A percentile compares a stretch with the other conserved stretches of the same genome.
Conservation (phyloP, 2,797 vertebrate species). For the Staurois parvus region DNA sequence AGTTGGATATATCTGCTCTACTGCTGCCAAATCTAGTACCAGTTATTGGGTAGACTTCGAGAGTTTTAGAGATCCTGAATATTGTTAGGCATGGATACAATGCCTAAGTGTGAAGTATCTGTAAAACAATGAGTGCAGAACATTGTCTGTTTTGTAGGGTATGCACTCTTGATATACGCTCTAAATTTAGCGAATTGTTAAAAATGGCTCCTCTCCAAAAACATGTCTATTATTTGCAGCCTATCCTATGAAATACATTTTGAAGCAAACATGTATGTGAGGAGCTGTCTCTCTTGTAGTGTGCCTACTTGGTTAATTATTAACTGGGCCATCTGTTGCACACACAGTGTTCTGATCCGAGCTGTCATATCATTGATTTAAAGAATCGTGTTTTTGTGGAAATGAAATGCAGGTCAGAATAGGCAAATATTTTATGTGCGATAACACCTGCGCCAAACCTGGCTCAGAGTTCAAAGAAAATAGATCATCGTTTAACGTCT, state of each 20-base stretch:
- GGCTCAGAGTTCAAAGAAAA: background rate
- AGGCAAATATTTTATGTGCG: background rate
- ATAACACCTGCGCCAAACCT: conserved; percentile 4
- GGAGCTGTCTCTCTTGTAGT: background rate
- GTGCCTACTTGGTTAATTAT: conserved; percentile 35
- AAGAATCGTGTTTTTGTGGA: background rate
- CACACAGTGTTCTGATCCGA: conserved; percentile 10
- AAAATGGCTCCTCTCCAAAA: background rate
- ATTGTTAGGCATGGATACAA: too few species aligned
- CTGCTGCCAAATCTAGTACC: too few species aligned
- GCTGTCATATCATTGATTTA: conserved; percentile 19
- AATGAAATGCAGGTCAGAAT: conserved; percentile 9
- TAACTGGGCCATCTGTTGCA: conserved; percentile 37
- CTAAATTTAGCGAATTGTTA: too few species aligned
- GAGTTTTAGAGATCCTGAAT: too few species aligned
- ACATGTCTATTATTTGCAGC: background rate
- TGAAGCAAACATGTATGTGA: background rate
- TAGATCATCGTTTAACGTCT: background rate
- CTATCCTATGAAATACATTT: background rate
- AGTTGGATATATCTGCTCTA: too few species aligned
- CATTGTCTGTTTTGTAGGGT: too few species aligned
- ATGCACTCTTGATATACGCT: too few species aligned
- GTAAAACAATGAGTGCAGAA: too few species aligned
- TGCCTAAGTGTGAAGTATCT: too few species aligned
- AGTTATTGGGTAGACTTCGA: too few species aligned